Evolutionary conservation across 2,797 vertebrate genomes (phyloP), one percentile per base, ranked within the genome.

Genomic region (Chelon labrosus): DNA sequence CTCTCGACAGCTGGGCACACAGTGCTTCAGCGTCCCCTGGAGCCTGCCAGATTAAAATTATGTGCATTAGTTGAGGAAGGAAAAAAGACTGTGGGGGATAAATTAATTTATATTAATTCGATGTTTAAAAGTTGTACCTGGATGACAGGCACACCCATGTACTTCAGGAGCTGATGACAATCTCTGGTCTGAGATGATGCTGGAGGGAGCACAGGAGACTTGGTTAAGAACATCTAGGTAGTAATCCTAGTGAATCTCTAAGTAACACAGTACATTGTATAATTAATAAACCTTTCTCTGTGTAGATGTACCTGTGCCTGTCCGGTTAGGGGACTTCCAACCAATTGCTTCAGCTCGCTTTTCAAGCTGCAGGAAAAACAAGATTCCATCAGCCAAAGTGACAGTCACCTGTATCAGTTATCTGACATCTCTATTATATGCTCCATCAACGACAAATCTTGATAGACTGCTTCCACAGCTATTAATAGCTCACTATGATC

Each of bases 1-100:
- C 55, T 53, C 71, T 92, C 65, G 94, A 94, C 82, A 97, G 86
- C 51, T 81, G 80, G 2, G 96, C 95, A 6, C 96, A 97, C 13
- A 91, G 80, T 0, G 95, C 95, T 75, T 96, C 96, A 7, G 94
- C 96, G 4, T 96, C 96, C n/a, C 91, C 91, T 3, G 95, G 92
- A 59, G 96, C 96, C 96, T 96, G 65, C 19, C 12, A 51, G 35
- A 54, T 38, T 19, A 51, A 59, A 39, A 56, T 31, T 0, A 50
- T 35, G 52, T 14, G 10, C 11, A 27, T 38, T 3, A 39, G 52
- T 31, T 12, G 22, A 46, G 10, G 22, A 50, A 56, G 19, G 1
- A 7, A 27, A 8, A 17, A 39, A 50, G 31, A 25, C 25, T 20
- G 7, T 27, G 0, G 3, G 25, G 0, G 7, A 59, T 51, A 63